Evolutionary conservation across 2,888 invertebrate genomes (phyloP).

Genomic region (Siphlonurus alternatus): DNA sequence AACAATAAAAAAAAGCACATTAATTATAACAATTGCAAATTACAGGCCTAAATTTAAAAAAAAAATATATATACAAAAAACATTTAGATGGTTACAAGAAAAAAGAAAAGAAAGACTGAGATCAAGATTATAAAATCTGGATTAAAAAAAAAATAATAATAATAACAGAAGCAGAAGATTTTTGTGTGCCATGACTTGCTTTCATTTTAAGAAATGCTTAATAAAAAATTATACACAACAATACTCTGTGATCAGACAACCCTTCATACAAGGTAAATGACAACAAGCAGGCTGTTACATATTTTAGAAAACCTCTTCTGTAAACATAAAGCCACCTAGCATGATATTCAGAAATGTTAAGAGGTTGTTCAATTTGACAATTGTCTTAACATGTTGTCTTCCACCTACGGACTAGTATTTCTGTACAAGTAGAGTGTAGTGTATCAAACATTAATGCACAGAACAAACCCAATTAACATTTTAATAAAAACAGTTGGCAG

Average conservation of each 20-base stretch:
- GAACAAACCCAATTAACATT: neutral
- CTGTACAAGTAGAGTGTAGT: conserved; percentile 4
- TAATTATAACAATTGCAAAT: too few relatives aligned
- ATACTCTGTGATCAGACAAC: neutral
- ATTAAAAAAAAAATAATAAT: neutral
- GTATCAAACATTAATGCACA: conserved; percentile 2
- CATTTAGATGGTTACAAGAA: neutral
- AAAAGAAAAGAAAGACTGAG: neutral
- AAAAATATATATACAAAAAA: neutral
- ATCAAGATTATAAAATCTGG: neutral
- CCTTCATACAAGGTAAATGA: neutral
- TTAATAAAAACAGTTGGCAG: neutral
- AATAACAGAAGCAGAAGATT: neutral
- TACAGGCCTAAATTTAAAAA: neutral
- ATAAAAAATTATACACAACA: neutral
- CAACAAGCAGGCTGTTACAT: neutral
- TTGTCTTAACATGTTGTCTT: neutral
- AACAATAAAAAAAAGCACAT: too few relatives aligned
- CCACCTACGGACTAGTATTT: neutral
- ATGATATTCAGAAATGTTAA: neutral
- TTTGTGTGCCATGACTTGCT: neutral
- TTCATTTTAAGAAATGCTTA: neutral
- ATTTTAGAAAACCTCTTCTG: too few relatives aligned
- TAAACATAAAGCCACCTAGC: neutral
- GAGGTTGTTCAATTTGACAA: too few relatives aligned